Conservation (phyloP, 2,113 vertebrate species). For the Eidolon helvum region DNA sequence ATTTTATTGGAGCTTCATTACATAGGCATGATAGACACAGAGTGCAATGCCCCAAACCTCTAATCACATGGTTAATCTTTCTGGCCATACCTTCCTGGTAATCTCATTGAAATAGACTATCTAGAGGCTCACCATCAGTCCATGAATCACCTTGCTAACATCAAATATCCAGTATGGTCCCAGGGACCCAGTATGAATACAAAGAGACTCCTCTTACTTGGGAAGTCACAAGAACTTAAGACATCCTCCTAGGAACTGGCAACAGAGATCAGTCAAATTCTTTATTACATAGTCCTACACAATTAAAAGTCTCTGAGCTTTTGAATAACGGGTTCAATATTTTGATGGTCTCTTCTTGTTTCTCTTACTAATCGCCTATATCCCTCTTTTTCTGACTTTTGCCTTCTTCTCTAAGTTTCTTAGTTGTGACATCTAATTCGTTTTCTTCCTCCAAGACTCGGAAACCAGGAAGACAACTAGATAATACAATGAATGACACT, state of each 20-base stretch:
- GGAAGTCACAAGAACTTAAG: background rate
- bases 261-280: background rate
- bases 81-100: background rate
- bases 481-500: background rate
- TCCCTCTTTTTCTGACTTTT: background rate
- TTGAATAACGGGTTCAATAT: background rate
- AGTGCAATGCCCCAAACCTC: too few species aligned
- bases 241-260: background rate
- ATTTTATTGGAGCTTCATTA: background rate
- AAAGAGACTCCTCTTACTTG: background rate
- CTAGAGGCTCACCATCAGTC: accelerated
- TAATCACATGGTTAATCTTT: background rate
- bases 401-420: background rate
- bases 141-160: background rate
- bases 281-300: background rate
- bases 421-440: background rate
- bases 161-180: background rate
- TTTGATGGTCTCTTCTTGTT: background rate
- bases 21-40: background rate
- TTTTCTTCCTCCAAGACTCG: background rate
- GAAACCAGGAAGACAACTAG: background rate
- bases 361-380: background rate
- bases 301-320: background rate
- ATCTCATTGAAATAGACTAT: background rate
- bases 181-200: background rate